These are phyloP conservation scores for Odontamblyopus lacepedii DNA, from an alignment of 2,797 vertebrate species.

Conservation along the genomic window DNA sequence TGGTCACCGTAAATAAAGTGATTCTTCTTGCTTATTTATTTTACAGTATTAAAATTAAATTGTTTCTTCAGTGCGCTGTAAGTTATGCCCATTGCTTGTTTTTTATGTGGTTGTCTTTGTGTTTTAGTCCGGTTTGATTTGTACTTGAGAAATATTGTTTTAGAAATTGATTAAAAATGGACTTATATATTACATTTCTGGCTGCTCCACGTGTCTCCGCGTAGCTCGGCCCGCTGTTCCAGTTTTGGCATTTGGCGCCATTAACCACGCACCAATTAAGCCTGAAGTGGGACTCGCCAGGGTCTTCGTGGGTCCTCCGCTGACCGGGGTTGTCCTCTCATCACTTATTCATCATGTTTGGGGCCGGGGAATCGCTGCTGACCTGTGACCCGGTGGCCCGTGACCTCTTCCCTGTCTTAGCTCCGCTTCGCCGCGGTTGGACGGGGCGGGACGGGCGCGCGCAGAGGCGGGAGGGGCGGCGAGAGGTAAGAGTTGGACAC, in stretches of 20 bases:
- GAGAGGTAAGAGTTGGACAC: conserved; percentile 50
- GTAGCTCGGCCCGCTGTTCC: background rate
- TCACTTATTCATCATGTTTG: conserved; percentile 19
- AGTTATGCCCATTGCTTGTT: too few species aligned
- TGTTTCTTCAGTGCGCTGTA: too few species aligned
- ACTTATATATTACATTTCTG: background rate
- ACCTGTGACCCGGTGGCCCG: conserved; percentile 1
- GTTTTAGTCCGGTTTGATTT: background rate
- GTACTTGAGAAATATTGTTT: background rate
- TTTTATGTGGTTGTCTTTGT: too few species aligned
- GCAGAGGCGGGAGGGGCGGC: conserved; percentile 9
- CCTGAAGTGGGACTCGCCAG: background rate
- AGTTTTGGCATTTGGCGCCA: background rate
- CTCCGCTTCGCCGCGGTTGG: background rate
- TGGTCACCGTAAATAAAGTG: too few species aligned
- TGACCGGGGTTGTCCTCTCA: background rate
- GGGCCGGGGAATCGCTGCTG: conserved; percentile 7
- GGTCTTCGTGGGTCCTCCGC: background rate
- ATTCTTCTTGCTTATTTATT: too few species aligned
- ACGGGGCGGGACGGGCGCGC: conserved; percentile 9
- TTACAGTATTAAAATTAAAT: too few species aligned
- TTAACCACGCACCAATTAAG: background rate
- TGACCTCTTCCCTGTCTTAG: conserved; percentile 29
- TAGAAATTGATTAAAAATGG: too few species aligned
- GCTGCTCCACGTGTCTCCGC: background rate